Evolutionary conservation across 2,888 invertebrate species (phyloP).

Genomic region (Pachliopta kotzebuea): DNA sequence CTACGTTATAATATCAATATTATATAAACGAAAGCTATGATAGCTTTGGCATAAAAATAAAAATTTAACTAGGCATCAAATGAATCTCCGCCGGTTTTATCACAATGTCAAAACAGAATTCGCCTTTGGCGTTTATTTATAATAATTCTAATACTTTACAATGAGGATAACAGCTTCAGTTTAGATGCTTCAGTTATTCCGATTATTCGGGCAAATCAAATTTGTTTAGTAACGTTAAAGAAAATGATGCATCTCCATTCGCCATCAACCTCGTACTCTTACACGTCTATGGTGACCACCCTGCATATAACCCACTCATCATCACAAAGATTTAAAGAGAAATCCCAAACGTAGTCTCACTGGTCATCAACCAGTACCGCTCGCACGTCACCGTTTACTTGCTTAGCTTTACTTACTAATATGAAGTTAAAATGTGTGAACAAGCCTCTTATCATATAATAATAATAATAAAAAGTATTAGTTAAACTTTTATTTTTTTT

Average conservation of each 20-base stretch:
- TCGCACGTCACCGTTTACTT: constrained; percentile 52
- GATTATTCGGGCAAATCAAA: constrained; percentile 21
- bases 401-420: constrained; percentile 73
- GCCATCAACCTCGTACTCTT: not conserved
- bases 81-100: constrained; percentile 51
- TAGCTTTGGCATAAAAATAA: constrained; percentile 3
- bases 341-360: constrained; percentile 56
- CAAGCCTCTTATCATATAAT: constrained; percentile 71
- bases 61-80: constrained; percentile 37
- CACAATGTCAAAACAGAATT: constrained; percentile 59
- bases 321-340: constrained; percentile 46
- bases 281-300: constrained; percentile 10
- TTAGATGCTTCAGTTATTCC: constrained; percentile 2
- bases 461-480: constrained; percentile 78
- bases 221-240: constrained; percentile 21
- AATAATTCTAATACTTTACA: constrained; percentile 26
- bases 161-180: constrained; percentile 6
- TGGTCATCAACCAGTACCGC: constrained; percentile 55
- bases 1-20: constrained; percentile 3
- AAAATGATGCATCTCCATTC: constrained; percentile 30
- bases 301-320: constrained; percentile 42
- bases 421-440: constrained; percentile 80
- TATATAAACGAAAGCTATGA: constrained; percentile 36
- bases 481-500: constrained; percentile 73
- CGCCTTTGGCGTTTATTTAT: constrained; percentile 63